A percentile compares a stretch with the other conserved stretches of the same genome.
These are phyloP conservation scores for Pyrocephalus nanus DNA, from an alignment of 2,797 vertebrate species.

Conservation along the genomic window DNA sequence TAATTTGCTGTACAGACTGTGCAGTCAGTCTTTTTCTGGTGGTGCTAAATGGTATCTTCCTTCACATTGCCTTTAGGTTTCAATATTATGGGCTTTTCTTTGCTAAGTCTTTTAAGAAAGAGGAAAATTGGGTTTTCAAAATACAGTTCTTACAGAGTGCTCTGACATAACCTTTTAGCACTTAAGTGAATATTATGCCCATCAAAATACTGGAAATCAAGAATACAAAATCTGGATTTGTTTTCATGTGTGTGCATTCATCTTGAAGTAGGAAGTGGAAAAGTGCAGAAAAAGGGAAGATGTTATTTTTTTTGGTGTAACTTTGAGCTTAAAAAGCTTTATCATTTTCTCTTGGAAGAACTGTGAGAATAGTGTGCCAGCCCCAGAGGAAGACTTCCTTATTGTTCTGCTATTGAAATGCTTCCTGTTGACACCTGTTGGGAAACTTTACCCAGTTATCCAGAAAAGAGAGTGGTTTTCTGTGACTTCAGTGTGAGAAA, in stretches of 20 bases:
- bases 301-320: not conserved
- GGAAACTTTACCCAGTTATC: not conserved
- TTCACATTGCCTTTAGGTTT: not conserved
- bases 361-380: not conserved
- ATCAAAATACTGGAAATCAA: not conserved
- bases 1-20: not conserved
- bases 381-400: conserved; percentile 13
- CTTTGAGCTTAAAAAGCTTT: not conserved
- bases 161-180: not conserved
- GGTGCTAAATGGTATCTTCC: not conserved
- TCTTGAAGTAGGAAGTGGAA: not conserved
- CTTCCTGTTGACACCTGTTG: not conserved
- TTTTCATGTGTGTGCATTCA: not conserved
- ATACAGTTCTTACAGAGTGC: not conserved
- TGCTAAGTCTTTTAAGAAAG: not conserved
- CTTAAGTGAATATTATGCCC: not conserved
- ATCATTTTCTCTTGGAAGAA: not conserved
- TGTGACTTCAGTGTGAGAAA: not conserved
- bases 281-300: not conserved
- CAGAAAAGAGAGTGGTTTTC: not conserved
- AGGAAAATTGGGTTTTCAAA: not conserved
- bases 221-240: not conserved
- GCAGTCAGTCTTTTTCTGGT: not conserved
- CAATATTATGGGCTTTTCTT: not conserved
- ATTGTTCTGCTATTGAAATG: not conserved